These are phyloP conservation scores for Hestina assimilis DNA, from an alignment of 1,140 invertebrate genomes.

Conservation along the genomic window DNA sequence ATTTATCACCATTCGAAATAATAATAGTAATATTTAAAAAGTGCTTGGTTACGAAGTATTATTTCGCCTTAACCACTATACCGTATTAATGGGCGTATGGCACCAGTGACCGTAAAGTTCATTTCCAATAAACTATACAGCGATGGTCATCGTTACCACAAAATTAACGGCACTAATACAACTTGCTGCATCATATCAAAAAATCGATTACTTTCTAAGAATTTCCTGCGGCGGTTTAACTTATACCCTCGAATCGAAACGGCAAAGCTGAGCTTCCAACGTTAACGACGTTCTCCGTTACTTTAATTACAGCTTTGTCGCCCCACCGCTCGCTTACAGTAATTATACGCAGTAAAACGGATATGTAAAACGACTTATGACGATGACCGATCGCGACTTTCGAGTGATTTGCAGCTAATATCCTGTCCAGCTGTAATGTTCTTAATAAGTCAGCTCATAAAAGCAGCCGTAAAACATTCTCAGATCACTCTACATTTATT, in stretches of 20 bases:
- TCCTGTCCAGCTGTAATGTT: constrained; percentile 51
- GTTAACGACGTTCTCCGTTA: constrained; percentile 64
- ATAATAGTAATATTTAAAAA: neutral
- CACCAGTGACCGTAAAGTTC: neutral
- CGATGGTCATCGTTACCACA: constrained; percentile 2
- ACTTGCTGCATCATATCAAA: constrained; percentile 20
- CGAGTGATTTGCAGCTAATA: constrained; percentile 56
- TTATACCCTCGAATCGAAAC: constrained; percentile 45
- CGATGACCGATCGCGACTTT: constrained; percentile 49
- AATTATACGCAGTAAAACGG: constrained; percentile 66
- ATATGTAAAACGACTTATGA: constrained; percentile 62
- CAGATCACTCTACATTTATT: constrained; percentile 21
- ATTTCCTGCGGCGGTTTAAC: constrained; percentile 38
- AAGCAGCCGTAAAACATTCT: constrained; percentile 52
- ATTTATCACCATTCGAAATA: no score
- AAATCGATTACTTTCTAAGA: constrained; percentile 38
- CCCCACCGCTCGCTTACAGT: constrained; percentile 45
- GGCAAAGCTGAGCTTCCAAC: constrained; percentile 42
- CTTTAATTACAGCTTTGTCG: constrained; percentile 67
- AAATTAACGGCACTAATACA: constrained; percentile 10
- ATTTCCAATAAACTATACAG: constrained; percentile 3
- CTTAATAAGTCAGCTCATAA: constrained; percentile 53
- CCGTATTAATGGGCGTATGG: neutral
- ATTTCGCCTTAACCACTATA: neutral
- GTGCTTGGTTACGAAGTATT: neutral